These are phyloP conservation scores for Pteropus alecto DNA, from an alignment of 2,113 vertebrate species.

Conservation along the genomic window DNA sequence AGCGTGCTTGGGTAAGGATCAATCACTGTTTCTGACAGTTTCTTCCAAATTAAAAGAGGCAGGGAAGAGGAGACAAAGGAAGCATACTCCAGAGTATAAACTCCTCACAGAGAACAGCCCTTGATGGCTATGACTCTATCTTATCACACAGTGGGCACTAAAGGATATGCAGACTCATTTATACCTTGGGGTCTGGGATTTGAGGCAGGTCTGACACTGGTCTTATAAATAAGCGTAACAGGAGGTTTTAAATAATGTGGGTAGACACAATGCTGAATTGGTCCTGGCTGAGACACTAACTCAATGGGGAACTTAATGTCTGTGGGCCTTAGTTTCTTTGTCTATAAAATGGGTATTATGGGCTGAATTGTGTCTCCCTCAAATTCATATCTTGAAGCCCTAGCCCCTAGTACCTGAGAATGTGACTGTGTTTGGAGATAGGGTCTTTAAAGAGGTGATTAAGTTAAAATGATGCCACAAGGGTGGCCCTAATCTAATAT, in stretches of 20 bases:
- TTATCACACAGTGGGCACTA: background rate
- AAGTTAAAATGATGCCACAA: background rate
- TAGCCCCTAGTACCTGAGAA: background rate
- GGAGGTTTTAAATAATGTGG: background rate
- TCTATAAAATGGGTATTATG: background rate
- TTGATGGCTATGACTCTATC: background rate
- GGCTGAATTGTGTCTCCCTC: background rate
- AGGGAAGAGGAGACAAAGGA: background rate
- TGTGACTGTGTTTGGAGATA: background rate
- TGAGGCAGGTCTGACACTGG: background rate
- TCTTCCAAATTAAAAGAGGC: background rate
- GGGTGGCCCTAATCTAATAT: too few relatives aligned
- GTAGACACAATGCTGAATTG: background rate
- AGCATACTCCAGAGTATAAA: background rate
- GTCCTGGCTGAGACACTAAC: background rate
- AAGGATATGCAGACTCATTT: rapidly evolving
- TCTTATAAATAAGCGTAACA: background rate
- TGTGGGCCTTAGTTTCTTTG: background rate
- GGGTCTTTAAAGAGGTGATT: background rate
- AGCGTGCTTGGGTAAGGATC: background rate
- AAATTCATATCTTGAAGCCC: background rate
- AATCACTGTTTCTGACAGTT: background rate
- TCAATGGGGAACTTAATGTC: background rate
- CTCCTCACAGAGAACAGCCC: background rate
- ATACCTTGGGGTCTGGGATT: background rate